A percentile compares a stretch with the other conserved stretches of the same genome.
Conservation (phyloP, 2,888 invertebrate species). For the Microdon myrmicae region DNA sequence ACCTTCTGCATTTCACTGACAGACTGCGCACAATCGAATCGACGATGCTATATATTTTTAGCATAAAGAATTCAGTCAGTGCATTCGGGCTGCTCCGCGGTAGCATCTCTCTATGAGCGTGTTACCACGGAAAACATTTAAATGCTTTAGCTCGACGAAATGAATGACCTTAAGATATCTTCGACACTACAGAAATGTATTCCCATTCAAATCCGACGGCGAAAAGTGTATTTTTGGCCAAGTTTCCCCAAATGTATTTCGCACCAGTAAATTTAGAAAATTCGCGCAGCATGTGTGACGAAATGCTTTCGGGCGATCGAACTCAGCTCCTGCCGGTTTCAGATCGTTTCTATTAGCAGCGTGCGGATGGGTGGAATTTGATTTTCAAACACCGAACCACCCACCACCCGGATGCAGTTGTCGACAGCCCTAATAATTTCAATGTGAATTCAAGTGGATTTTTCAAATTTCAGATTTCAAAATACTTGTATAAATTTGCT, state of each 20-base stretch:
- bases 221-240: too few species aligned
- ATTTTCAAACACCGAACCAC: too few species aligned
- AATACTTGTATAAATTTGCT: conserved; percentile 19
- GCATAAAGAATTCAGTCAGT: too few species aligned
- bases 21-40: too few species aligned
- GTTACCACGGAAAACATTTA: conserved; percentile 6
- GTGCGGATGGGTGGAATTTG: conserved; percentile 10
- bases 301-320: conserved; percentile 9
- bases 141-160: conserved; percentile 16
- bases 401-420: too few species aligned
- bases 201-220: conserved; percentile 6
- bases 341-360: too few species aligned
- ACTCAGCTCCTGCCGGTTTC: not conserved
- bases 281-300: conserved; percentile 32
- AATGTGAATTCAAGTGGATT: conserved; percentile 24
- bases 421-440: too few species aligned
- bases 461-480: conserved; percentile 3
- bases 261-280: conserved; percentile 29
- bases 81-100: too few species aligned
- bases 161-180: conserved; percentile 34
- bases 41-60: too few species aligned
- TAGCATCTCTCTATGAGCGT: too few species aligned
- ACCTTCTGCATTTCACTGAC: too few species aligned
- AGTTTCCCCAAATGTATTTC: too few species aligned
- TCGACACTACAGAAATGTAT: conserved; percentile 2